phyloP scores from a whole-genome alignment of 2,888 invertebrate genomes.

The Diachrysia chrysitis region DNA sequence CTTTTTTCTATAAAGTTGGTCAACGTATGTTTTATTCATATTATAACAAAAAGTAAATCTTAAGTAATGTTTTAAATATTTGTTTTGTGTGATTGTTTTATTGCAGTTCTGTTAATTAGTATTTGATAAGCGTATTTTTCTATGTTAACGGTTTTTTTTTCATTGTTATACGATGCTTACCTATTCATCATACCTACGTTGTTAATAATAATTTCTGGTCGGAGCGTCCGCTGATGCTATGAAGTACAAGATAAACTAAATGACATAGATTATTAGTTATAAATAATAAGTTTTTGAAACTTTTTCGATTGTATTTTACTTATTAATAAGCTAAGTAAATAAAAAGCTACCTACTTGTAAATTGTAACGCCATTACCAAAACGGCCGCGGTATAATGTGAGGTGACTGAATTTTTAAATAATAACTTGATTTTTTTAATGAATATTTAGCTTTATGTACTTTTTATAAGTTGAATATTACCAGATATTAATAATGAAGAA shows the following conservation, averaged over 20 bases:
- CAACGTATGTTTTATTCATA: conserved; percentile 29
- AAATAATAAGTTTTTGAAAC: neutral
- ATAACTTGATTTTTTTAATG: no score
- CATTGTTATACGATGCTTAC: conserved; percentile 55
- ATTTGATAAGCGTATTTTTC: conserved; percentile 17
- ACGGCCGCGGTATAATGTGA: neutral
- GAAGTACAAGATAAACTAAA: neutral
- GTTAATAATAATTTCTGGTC: conserved; percentile 15
- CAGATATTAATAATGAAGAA: no score
- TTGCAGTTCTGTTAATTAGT: neutral
- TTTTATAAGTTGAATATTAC: no score
- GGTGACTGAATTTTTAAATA: neutral
- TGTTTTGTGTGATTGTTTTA: neutral
- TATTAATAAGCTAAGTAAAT: neutral
- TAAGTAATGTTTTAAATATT: neutral
- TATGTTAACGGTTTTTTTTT: conserved; percentile 56
- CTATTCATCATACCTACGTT: conserved; percentile 30
- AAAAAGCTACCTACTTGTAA: neutral
- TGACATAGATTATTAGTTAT: neutral
- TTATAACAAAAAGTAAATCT: conserved; percentile 19
- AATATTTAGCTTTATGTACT: no score
- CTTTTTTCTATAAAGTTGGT: conserved; percentile 27
- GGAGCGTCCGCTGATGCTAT: neutral
- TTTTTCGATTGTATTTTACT: neutral
- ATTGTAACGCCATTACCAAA: neutral